Conservation (phyloP, 1,140 invertebrate genomes). For the Hyphantria cunea region DNA sequence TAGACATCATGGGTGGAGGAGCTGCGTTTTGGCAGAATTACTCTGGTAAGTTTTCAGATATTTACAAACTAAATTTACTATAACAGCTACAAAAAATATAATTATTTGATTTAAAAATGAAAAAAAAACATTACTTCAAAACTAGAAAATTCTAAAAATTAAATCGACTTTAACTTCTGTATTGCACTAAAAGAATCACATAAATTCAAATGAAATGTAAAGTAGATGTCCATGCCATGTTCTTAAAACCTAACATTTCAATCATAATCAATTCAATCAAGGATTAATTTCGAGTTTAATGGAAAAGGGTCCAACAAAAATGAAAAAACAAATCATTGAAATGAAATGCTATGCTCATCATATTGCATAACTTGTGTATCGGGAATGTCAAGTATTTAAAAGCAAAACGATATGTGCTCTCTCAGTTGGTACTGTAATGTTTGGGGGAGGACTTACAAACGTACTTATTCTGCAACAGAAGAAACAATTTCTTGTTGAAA, state of each 20-base stretch:
- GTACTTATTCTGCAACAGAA: background rate
- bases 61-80: background rate
- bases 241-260: too few relatives aligned
- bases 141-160: too few relatives aligned
- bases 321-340: constrained; percentile 49
- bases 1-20: constrained; percentile 88
- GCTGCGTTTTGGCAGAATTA: constrained; percentile 94
- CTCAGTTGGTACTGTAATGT: constrained; percentile 53
- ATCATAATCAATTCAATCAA: too few relatives aligned
- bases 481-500: too few relatives aligned
- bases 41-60: constrained; percentile 85
- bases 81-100: background rate
- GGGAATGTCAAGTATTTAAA: constrained; percentile 68
- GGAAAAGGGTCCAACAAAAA: constrained; percentile 43
- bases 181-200: too few relatives aligned
- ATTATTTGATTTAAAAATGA: background rate
- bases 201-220: too few relatives aligned
- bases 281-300: too few relatives aligned
- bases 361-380: constrained; percentile 66
- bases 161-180: too few relatives aligned
- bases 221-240: too few relatives aligned
- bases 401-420: constrained; percentile 52
- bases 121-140: background rate
- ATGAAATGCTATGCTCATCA: constrained; percentile 63
- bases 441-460: constrained; percentile 36